Evolutionary conservation across 2,113 vertebrate species (phyloP), one percentile per base, ranked within the genome.

Genomic region (Oryzias curvinotus): DNA sequence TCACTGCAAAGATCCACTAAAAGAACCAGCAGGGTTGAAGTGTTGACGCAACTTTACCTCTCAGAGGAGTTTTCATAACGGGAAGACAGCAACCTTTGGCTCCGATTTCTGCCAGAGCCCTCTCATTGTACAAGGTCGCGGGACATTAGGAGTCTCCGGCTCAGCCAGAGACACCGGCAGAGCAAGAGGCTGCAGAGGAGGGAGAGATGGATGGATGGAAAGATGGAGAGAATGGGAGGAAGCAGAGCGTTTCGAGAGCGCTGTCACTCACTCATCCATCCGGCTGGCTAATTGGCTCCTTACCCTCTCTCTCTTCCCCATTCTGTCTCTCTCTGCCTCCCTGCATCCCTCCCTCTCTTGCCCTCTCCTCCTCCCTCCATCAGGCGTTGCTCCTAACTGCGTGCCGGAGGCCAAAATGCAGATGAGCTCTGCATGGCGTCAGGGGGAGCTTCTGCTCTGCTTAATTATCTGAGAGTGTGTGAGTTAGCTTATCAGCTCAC

Each of bases 351-450:
- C 70, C 50, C 72, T 68, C 46, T 8, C 75, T 71, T 57, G 52
- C 70, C 49, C 83, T 82, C 84, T 69, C 74, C 78, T 95, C 93
- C 95, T 95, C 94, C 95, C 95, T 95, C 96, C 95, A 94, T 95
- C 96, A 95, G 95, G 95, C 96, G 94, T 95, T 89, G 95, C 96
- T 98, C 95, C 96, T 98, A 97, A 96, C 96, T 94, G 95, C 93
- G 96, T 87, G 96, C 97, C 97, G 96, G 96, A 98, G 97, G 97
- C 96, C 94, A 98, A 97, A 98, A 99, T 99, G 97, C 95, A 99
- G 96, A 99, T 98, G 92, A 94, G 83, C 91, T 84, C 83, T 88
- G 87, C 78, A 83, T 89, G 68, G 86, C 87, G 86, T 90, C 89
- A 88, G 80, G 89, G 89, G 87, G 83, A 95, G 94, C 94, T 96